phyloP scores from a whole-genome alignment of 2,888 invertebrate species.

The Amphiduros pacificus region DNA sequence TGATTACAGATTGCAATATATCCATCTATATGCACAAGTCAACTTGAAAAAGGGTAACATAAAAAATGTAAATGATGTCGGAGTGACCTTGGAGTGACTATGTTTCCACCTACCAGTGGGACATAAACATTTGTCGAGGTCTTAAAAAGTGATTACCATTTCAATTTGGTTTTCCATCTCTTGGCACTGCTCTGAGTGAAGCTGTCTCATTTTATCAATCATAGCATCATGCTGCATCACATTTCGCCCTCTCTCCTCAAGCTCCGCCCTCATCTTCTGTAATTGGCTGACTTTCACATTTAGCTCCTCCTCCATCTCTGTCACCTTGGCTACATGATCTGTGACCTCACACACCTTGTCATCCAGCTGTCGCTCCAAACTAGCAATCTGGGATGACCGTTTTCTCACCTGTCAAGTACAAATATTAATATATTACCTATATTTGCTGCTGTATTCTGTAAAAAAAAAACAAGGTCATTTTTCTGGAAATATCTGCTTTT shows the following conservation, averaged over 20 bases:
- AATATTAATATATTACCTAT: no score
- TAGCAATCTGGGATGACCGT: conserved; percentile 37
- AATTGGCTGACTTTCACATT: conserved; percentile 25
- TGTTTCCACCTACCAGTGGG: no score
- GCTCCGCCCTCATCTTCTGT: conserved; percentile 30
- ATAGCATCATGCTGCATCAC: conserved; percentile 25
- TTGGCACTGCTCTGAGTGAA: conserved; percentile 41
- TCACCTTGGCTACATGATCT: conserved; percentile 34
- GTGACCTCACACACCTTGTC: conserved; percentile 41
- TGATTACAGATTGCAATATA: no score
- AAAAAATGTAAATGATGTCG: no score
- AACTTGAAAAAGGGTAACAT: no score
- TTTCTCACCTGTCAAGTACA: conserved; percentile 44
- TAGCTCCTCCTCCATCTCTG: conserved; percentile 41
- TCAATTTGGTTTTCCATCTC: conserved; percentile 48
- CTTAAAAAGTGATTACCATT: conserved; percentile 30
- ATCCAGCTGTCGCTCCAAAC: conserved; percentile 41
- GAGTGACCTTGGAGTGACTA: no score
- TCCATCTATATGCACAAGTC: no score
- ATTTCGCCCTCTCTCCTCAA: conserved; percentile 31
- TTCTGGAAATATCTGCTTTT: no score
- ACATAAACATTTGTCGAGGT: neutral
- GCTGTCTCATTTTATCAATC: conserved; percentile 33
- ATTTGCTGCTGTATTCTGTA: no score
- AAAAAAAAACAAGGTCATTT: no score